Evolutionary conservation across 2,888 invertebrate species (phyloP).

Genomic region (Cephonodes hylas): DNA sequence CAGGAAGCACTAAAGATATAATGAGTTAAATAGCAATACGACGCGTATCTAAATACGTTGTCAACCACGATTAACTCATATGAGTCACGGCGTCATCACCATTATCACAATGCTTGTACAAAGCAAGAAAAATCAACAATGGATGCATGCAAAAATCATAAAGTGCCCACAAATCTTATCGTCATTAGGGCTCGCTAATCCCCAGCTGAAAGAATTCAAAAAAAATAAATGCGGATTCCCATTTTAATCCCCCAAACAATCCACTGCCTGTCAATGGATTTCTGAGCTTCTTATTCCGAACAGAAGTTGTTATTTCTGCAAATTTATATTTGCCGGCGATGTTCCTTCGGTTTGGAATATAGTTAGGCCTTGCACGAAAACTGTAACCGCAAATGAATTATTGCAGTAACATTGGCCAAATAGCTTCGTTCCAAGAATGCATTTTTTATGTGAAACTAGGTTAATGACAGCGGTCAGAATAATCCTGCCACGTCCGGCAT

Average conservation of each 20-base stretch:
- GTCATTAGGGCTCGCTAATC: slow-evolving; percentile 59
- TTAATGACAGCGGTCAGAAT: slow-evolving; percentile 31
- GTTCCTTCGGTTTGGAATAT: background rate
- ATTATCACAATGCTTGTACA: slow-evolving; percentile 16
- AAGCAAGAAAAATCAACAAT: slow-evolving; percentile 29
- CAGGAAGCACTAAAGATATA: background rate
- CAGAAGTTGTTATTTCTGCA: slow-evolving; percentile 12
- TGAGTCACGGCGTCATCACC: slow-evolving; percentile 25
- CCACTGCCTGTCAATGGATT: slow-evolving; percentile 14
- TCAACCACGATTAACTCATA: slow-evolving; percentile 15
- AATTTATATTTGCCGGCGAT: slow-evolving; percentile 1
- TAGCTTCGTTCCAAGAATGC: slow-evolving; percentile 1
- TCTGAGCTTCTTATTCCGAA: slow-evolving; percentile 13
- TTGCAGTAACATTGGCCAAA: background rate
- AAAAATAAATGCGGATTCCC: slow-evolving; percentile 10
- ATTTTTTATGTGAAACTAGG: slow-evolving; percentile 33
- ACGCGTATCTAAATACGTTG: slow-evolving; percentile 5
- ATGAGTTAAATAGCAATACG: background rate
- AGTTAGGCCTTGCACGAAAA: background rate
- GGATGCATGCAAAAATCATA: slow-evolving; percentile 44
- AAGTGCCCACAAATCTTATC: slow-evolving; percentile 58
- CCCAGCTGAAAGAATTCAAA: slow-evolving; percentile 23
- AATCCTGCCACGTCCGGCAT: slow-evolving; percentile 64
- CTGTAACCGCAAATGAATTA: background rate
- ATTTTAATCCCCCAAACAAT: slow-evolving; percentile 17